Base-by-base conservation (phyloP, 2,113 vertebrate species). In the Neoarius graeffei region DNA sequence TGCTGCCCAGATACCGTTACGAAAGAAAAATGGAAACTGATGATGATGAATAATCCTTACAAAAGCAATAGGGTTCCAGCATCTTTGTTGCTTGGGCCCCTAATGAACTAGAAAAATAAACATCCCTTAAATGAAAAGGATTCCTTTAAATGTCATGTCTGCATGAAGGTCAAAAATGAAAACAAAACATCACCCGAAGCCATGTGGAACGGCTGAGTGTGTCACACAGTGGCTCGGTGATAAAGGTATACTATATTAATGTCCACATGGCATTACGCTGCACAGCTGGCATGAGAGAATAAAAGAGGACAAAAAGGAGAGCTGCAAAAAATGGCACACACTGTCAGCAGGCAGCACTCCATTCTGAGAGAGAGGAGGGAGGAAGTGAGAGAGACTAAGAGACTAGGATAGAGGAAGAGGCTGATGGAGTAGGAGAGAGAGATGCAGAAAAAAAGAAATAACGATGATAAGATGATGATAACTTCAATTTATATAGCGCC, bases 221-320 rank as follows among this genome's bases (percentile, higher is more conserved):
- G 81, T 92, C 71, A 8, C 88, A 79, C n/a, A 83, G n/a, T 20
- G 81, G 87, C 84, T 92, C 62, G 11, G 81, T 52, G 67, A 93
- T 89, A 35, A 69, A 56, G 59, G 71, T 90, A 5, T 93, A 73
- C 91, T 91, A 92, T 52, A 92, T 54, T n/a, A 92, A 87, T 8
- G 89, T 77, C 30, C 54, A 57, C 35, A n/a, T 59, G 66, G 76
- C 77, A 7, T 57, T 89, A 52, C 27, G 59, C 77, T 89, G 89
- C 87, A 27, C 27, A n/a, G 62, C 10, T 25, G 62, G 9, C 20
- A 90, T 86, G 42, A 93, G 11, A 88, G 89, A 90, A 59, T 23
- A 48, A 60, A 30, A 88, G 73, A 93, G 90, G 59, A 59, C 77
- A 3, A 89, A 89, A 23, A 93, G 87, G 57, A 89, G 62, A 56